These are phyloP conservation scores for Hoplodrina blanda DNA, from an alignment of 2,888 invertebrate genomes.

Conservation along the genomic window DNA sequence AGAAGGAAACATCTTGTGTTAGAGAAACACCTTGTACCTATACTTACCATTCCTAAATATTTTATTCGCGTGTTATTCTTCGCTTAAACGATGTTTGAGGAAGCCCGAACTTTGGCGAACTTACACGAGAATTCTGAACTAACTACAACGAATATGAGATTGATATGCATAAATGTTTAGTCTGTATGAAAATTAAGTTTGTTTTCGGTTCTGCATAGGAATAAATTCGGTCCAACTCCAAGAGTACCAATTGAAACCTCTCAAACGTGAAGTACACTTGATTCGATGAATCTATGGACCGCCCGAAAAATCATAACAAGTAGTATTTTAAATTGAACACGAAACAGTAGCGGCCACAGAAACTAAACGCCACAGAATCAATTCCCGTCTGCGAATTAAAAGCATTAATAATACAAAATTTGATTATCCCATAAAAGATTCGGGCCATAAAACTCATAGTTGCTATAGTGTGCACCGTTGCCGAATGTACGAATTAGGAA, in stretches of 20 bases:
- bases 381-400: conserved; percentile 84
- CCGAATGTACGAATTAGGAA: conserved; percentile 90
- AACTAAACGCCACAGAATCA: conserved; percentile 74
- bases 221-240: conserved; percentile 13
- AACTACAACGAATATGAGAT: conserved; percentile 49
- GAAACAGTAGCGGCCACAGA: conserved; percentile 42
- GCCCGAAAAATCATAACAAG: conserved; percentile 46
- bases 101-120: conserved; percentile 49
- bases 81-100: conserved; percentile 55
- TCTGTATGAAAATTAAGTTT: conserved; percentile 52
- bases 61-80: conserved; percentile 59
- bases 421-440: conserved; percentile 91
- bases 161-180: conserved; percentile 59
- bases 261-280: conserved; percentile 27
- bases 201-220: conserved; percentile 12
- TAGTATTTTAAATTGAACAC: conserved; percentile 27
- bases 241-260: conserved; percentile 18
- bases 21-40: conserved; percentile 47
- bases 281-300: conserved; percentile 26
- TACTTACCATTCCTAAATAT: conserved; percentile 41
- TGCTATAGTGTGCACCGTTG: conserved; percentile 84
- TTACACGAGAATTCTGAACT: conserved; percentile 48
- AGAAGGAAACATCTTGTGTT: conserved; percentile 48
- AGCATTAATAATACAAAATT: conserved; percentile 90
- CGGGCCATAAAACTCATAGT: conserved; percentile 90